Evolutionary conservation across 2,113 vertebrate species (phyloP).

Genomic region (Boleophthalmus pectinirostris): DNA sequence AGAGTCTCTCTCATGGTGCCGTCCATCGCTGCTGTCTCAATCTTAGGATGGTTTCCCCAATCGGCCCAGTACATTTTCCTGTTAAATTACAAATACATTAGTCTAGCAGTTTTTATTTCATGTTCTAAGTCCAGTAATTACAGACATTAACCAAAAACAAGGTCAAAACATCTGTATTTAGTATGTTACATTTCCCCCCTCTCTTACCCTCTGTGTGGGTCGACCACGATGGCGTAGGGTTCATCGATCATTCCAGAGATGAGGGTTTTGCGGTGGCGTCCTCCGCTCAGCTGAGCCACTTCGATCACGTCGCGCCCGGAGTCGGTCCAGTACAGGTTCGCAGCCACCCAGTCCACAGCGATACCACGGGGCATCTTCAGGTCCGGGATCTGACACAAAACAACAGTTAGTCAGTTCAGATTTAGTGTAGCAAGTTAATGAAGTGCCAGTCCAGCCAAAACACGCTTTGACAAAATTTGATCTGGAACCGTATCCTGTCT

Average conservation of each 20-base stretch:
- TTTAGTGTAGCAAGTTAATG: too few relatives aligned
- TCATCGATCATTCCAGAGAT: conserved; percentile 97
- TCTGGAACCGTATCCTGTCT: too few relatives aligned
- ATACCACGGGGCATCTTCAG: conserved; percentile 95
- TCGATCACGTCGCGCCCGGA: conserved; percentile 93
- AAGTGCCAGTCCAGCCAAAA: too few relatives aligned
- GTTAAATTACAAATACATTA: background rate
- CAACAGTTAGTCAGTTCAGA: too few relatives aligned
- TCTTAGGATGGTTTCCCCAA: conserved; percentile 98
- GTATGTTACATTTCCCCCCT: background rate
- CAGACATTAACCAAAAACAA: background rate
- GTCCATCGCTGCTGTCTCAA: conserved; percentile 95
- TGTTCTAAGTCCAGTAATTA: background rate
- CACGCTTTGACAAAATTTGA: too few relatives aligned
- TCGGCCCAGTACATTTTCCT: conserved; percentile 99
- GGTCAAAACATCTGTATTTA: background rate
- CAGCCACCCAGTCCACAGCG: conserved; percentile 95
- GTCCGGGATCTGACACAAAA: conserved; percentile 83
- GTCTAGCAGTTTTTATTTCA: background rate
- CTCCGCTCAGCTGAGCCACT: conserved; percentile 90
- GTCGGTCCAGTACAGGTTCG: conserved; percentile 97
- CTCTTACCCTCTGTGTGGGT: conserved; percentile 86
- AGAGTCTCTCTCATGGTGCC: conserved; percentile 91
- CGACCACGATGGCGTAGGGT: conserved; percentile 93
- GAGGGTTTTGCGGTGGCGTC: conserved; percentile 89